Evolutionary conservation across 2,113 vertebrate species (phyloP).

Genomic region (Electrona antarctica): DNA sequence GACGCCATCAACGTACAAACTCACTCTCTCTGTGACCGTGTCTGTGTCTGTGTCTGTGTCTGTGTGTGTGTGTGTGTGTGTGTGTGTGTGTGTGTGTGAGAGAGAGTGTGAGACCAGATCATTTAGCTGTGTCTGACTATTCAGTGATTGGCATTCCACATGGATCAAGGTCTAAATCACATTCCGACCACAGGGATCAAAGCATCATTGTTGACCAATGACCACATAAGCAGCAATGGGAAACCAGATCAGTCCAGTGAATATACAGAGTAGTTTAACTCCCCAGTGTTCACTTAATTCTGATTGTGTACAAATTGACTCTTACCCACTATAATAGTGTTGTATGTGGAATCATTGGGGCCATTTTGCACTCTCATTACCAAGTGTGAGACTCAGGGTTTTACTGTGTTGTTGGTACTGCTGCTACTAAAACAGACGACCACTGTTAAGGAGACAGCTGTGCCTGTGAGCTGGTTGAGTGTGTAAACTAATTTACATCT

Average conservation of each 20-base stretch:
- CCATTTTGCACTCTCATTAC: too few species aligned
- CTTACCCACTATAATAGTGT: too few species aligned
- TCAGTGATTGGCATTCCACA: constrained; percentile 30
- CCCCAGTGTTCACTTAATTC: too few species aligned
- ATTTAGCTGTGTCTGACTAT: constrained; percentile 4
- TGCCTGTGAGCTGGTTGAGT: constrained; percentile 5
- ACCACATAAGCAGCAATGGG: constrained; percentile 32
- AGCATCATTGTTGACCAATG: constrained; percentile 48
- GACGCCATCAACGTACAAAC: neutral
- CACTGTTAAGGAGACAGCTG: constrained; percentile 52
- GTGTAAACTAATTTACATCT: constrained; percentile 2
- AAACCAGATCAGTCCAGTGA: constrained; percentile 38
- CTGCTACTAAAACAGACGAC: constrained; percentile 33
- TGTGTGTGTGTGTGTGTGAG: neutral
- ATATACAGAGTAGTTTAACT: constrained; percentile 5
- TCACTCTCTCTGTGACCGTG: too few species aligned
- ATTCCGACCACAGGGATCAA: constrained; percentile 41
- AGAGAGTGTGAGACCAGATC: neutral
- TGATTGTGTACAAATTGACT: too few species aligned
- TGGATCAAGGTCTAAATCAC: constrained; percentile 38
- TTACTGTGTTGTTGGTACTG: constrained; percentile 28
- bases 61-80: neutral
- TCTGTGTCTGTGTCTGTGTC: neutral
- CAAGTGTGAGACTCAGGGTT: too few species aligned
- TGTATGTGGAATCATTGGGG: too few species aligned